These are phyloP conservation scores for Lagenorhynchus albirostris DNA, from an alignment of 2,113 vertebrate genomes.

Conservation along the genomic window DNA sequence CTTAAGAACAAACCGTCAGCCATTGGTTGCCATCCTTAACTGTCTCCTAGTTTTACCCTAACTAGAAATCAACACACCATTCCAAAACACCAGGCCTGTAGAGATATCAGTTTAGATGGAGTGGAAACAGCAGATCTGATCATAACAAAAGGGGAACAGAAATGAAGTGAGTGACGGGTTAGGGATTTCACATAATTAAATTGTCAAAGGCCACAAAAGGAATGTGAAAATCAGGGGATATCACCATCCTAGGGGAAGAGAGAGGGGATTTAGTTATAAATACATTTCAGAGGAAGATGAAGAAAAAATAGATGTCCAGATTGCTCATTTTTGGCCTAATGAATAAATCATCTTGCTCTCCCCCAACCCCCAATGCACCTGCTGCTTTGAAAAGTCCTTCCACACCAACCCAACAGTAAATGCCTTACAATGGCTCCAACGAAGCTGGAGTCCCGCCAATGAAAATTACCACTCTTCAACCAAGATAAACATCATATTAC, in stretches of 20 bases:
- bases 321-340: constrained; percentile 90
- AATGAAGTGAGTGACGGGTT: constrained; percentile 44
- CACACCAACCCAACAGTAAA: constrained; percentile 87
- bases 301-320: constrained; percentile 81
- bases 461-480: constrained; percentile 97
- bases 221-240: constrained; percentile 70
- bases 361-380: constrained; percentile 80
- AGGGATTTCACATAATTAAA: constrained; percentile 70
- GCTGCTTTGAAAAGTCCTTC: constrained; percentile 86
- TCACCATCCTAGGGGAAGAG: constrained; percentile 59
- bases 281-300: constrained; percentile 75
- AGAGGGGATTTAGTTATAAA: constrained; percentile 71
- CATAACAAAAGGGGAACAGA: constrained; percentile 69
- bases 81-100: constrained; percentile 57
- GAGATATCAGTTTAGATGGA: constrained; percentile 55
- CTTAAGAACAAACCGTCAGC: constrained; percentile 18
- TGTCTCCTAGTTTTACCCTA: not conserved
- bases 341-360: constrained; percentile 91
- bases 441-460: constrained; percentile 87
- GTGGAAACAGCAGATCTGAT: constrained; percentile 60
- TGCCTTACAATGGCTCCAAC: constrained; percentile 84
- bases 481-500: constrained; percentile 99
- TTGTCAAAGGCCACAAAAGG: constrained; percentile 72
- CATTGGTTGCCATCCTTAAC: constrained; percentile 22
- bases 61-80: constrained; percentile 50